Conservation (phyloP, 2,113 vertebrate genomes). For the Oryzias curvinotus region DNA sequence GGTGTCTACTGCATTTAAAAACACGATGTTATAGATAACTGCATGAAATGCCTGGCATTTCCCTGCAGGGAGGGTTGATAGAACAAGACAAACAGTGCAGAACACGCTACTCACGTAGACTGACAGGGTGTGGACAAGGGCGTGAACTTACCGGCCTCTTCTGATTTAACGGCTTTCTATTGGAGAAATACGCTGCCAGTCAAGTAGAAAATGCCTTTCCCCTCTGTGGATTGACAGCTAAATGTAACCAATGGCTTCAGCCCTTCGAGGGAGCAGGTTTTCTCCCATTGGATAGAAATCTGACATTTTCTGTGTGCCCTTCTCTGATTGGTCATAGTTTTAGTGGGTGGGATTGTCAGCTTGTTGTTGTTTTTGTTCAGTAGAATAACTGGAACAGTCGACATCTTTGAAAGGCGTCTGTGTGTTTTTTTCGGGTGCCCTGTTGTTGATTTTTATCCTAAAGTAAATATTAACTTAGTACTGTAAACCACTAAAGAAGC, state of each 20-base stretch:
- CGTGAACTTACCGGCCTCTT: neutral
- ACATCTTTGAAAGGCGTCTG: constrained; percentile 68
- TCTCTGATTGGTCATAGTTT: constrained; percentile 48
- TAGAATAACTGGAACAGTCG: constrained; percentile 50
- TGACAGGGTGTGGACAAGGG: constrained; percentile 3
- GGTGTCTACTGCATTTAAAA: neutral
- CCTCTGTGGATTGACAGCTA: neutral
- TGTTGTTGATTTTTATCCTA: too few species aligned
- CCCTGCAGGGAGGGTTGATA: constrained; percentile 8
- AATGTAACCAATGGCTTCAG: constrained; percentile 38
- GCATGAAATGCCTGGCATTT: neutral
- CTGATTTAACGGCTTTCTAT: constrained; percentile 22
- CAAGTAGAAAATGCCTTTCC: fast-evolving
- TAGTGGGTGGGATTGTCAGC: constrained; percentile 22
- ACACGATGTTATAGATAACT: neutral
- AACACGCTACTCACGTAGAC: constrained; percentile 34
- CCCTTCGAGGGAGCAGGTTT: neutral
- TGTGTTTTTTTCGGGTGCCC: neutral
- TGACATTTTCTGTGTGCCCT: neutral
- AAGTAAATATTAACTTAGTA: too few species aligned
- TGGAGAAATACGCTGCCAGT: constrained; percentile 14
- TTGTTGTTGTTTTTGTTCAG: constrained; percentile 75
- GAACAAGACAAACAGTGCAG: constrained; percentile 25
- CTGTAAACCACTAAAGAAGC: too few species aligned
- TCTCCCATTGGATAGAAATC: constrained; percentile 1